A percentile compares a stretch with the other conserved stretches of the same genome.
These are phyloP conservation scores for Rattus rattus DNA, from an alignment of 2,113 vertebrate genomes.

Conservation along the genomic window DNA sequence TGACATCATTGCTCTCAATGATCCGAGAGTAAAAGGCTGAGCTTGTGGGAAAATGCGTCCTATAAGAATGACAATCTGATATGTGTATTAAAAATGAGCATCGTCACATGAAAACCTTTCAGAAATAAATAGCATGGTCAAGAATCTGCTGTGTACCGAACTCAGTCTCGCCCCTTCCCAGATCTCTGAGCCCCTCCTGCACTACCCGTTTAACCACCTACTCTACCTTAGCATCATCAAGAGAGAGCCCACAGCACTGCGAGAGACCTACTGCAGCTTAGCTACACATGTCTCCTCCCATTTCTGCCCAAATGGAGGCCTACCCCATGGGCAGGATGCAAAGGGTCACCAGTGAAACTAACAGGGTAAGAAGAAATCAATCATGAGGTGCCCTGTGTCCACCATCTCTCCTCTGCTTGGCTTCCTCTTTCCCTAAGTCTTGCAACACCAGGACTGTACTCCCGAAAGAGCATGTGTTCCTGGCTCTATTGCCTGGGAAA, in stretches of 20 bases:
- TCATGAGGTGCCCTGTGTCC: not conserved
- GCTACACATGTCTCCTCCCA: not conserved
- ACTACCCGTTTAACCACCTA: not conserved
- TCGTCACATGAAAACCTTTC: conserved; percentile 1
- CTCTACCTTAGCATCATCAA: not conserved
- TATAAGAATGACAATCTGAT: not conserved
- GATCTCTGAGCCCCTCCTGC: not conserved
- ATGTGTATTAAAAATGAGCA: not conserved
- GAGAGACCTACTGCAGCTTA: not conserved
- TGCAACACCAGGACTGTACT: not conserved
- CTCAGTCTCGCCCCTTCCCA: not conserved
- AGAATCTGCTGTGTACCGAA: not conserved
- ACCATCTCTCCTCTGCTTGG: not conserved
- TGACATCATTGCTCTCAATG: not conserved
- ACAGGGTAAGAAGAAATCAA: not conserved
- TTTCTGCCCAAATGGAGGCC: not conserved
- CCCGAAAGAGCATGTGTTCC: not conserved
- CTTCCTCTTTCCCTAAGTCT: not conserved
- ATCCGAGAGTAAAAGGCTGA: not conserved
- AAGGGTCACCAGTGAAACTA: not conserved
- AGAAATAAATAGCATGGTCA: not conserved
- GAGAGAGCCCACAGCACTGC: not conserved
- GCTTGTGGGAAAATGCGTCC: not conserved
- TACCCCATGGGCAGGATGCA: not conserved
- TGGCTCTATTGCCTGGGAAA: conserved; percentile 23